Evolutionary conservation across 2,797 vertebrate species (phyloP), one percentile per base, ranked within the genome.

Genomic region (Molothrus aeneus): DNA sequence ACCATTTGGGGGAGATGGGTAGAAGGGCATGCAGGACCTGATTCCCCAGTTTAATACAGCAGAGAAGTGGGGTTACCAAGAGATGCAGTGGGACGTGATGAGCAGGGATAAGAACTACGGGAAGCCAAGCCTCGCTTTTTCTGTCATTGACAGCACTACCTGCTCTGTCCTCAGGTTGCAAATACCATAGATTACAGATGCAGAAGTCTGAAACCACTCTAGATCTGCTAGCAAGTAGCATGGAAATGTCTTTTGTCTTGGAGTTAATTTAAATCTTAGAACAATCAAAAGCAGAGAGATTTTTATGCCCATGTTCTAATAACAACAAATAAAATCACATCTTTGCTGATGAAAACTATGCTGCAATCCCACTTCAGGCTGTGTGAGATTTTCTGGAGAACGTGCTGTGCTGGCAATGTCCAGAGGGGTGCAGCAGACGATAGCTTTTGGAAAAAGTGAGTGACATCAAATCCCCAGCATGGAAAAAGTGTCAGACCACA

Each of bases 401-500:
- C 4, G 3, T 78, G 82, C 40, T 57, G 38, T 71, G 9, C 91
- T 68, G 7, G 18, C 51, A 43, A 24, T 11, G 47, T 51, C 96
- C 94, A 90, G 90, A 83, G 90, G 95, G 50, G 93, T 65, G 95
- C 93, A 96, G 95, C 65, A 95, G 79, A 69, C 3, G 25, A 68
- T 7, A 72, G 48, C 7, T 83, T 91, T 94, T 80, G 61, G 34
- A 31, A 68, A 68, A 85, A 64, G 19, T 6, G 11, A 11, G 13
- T 22, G 56, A 3, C 7, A 6, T 43, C 25, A 65, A 88, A 84
- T 6, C 2, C 22, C 12, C 7, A 57, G 5, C 38, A 5, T 22
- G 31, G 19, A 11, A 36, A 31, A 84, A 13, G 3, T 6, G 15
- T 24, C 32, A 28, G 40, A 47, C 48, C 63, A 25, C 2, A 3